Conservation (phyloP, 2,797 vertebrate species). For the Enteromius mattozi region DNA sequence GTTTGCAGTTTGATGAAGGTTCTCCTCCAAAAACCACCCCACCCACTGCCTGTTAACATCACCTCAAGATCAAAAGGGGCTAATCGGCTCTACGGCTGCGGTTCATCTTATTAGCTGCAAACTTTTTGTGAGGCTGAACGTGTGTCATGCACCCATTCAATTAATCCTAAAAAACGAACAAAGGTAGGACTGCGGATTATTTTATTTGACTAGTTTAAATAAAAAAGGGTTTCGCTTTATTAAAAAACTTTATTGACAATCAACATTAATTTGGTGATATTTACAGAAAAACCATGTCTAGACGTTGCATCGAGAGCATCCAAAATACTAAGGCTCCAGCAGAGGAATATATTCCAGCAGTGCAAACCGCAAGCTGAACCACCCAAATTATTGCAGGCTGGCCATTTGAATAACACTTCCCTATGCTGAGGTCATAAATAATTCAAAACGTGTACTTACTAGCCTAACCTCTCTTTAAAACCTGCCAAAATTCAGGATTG, state of each 20-base stretch:
- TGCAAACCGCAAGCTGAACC: slow-evolving; percentile 24
- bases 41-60: slow-evolving; percentile 61
- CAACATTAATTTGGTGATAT: slow-evolving; percentile 66
- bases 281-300: slow-evolving; percentile 67
- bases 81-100: slow-evolving; percentile 61
- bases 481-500: slow-evolving; percentile 1
- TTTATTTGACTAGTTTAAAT: slow-evolving; percentile 12
- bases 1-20: slow-evolving; percentile 65
- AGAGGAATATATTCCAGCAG: slow-evolving; percentile 19
- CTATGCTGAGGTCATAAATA: slow-evolving; percentile 29
- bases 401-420: slow-evolving; percentile 29
- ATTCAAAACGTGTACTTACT: slow-evolving; percentile 21
- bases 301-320: slow-evolving; percentile 55
- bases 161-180: slow-evolving; percentile 64
- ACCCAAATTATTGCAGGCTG: slow-evolving; percentile 35
- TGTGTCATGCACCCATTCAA: slow-evolving; percentile 61
- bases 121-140: slow-evolving; percentile 60
- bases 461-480: slow-evolving; percentile 3
- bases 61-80: slow-evolving; percentile 74
- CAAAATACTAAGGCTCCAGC: slow-evolving; percentile 25
- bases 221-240: slow-evolving; percentile 9
- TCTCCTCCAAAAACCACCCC: slow-evolving; percentile 51
- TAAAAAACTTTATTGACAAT: slow-evolving; percentile 70
- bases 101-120: slow-evolving; percentile 60
- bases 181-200: slow-evolving; percentile 23